Evolutionary conservation across 2,113 vertebrate species (phyloP), one percentile per base, ranked within the genome.

Genomic region (Grantiella picta): DNA sequence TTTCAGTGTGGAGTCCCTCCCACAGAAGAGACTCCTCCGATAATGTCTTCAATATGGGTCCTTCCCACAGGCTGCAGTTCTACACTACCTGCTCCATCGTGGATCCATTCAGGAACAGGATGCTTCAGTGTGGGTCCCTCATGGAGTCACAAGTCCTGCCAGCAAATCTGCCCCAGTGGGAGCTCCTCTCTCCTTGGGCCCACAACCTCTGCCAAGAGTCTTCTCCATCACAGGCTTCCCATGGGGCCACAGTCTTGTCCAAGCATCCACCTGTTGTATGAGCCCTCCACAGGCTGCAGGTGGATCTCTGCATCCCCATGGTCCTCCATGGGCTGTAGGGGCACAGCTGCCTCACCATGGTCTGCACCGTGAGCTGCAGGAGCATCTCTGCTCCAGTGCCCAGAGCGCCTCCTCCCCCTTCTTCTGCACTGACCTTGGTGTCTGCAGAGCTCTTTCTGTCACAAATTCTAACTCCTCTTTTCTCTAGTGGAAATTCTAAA

Each of bases 331-430:
- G 13, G 22, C 23, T 44, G 3, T 61, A 60, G 12, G 25, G 40
- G 4, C 4, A 49, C 19, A n/a, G 11, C n/a, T 78, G 9, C 13
- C 3, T 36, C 21, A 31, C 33, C 36, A 54, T 5, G 29, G 15
- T 2, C 25, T 69, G 14, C 53, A 24, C 18, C 19, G 36, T 0
- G 0, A 17, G 4, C 27, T 52, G 29, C 6, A 15, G 14, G 1
- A 24, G 15, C 28, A 40, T 3, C 36, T 52, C 12, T 28, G 25
- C 19, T 53, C 15, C 0, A 1, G 22, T 0, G 3, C 23, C 52
- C 38, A 35, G 10, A 60, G 9, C 6, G 27, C 17, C 1, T 60
- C 23, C 23, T 36, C 10, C 24, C 29, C 19, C 3, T 25, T 6
- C 19, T 70, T 49, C 33, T 54, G 35, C 44, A 50, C 5, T 4